Evolutionary conservation across 1,140 invertebrate species (phyloP).

Genomic region (Colletes latitarsis): DNA sequence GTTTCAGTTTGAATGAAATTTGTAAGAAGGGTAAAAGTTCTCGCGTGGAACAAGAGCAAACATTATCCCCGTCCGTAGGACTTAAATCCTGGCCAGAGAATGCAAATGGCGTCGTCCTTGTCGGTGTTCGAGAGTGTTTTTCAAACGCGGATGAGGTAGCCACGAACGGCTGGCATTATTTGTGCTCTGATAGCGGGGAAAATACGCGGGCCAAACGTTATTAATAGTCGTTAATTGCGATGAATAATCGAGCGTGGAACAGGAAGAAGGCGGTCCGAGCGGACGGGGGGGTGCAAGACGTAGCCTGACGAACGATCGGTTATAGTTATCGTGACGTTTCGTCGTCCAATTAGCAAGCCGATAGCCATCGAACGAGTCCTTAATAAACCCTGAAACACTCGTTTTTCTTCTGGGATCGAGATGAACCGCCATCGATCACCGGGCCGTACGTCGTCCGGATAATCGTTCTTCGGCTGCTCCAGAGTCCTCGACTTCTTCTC

Average conservation of each 20-base stretch:
- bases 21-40: too few species aligned
- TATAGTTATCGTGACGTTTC: slow-evolving; percentile 31
- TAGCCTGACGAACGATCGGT: slow-evolving; percentile 9
- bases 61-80: too few species aligned
- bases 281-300: too few species aligned
- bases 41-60: too few species aligned
- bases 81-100: too few species aligned
- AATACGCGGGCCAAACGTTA: slow-evolving; percentile 1
- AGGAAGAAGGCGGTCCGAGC: not conserved
- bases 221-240: slow-evolving; percentile 42
- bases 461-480: not conserved
- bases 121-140: too few species aligned
- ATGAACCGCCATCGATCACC: slow-evolving; percentile 27
- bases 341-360: slow-evolving; percentile 41
- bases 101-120: not conserved
- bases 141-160: not conserved
- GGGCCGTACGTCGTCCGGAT: not conserved
- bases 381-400: slow-evolving; percentile 22
- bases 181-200: not conserved
- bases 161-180: not conserved
- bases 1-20: too few species aligned
- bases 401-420: not conserved
- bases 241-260: slow-evolving; percentile 20
- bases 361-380: slow-evolving; percentile 27
- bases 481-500: not conserved